phyloP scores from a whole-genome alignment of 2,113 vertebrate species.

The Odontophorus gujanensis region DNA sequence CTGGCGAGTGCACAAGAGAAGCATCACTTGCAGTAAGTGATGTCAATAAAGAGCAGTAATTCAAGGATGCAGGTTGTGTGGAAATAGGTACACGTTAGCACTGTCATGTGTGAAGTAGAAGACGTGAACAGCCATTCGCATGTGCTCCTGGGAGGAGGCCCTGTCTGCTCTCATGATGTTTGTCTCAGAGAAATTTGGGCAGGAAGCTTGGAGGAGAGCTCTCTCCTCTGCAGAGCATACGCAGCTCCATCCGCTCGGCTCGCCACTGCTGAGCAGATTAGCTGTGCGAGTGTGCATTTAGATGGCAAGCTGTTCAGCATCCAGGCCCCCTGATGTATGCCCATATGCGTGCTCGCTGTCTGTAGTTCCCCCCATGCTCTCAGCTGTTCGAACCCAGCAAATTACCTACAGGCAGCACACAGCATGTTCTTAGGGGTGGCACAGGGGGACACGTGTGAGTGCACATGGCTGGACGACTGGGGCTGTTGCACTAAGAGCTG shows the following conservation, averaged over 20 bases:
- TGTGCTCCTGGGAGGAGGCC: constrained; percentile 7
- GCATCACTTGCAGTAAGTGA: constrained; percentile 1
- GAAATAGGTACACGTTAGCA: constrained; percentile 9
- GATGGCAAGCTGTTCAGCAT: constrained; percentile 48
- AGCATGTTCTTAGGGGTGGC: neutral
- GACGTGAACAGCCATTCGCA: neutral
- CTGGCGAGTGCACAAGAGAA: neutral
- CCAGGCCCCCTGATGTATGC: neutral
- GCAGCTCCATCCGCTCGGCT: constrained; percentile 38
- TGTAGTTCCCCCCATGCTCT: neutral
- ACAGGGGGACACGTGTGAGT: neutral
- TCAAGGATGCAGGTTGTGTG: neutral
- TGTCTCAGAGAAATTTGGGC: constrained; percentile 34
- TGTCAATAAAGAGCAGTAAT: constrained; percentile 3
- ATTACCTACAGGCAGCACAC: constrained; percentile 20
- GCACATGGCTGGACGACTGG: neutral
- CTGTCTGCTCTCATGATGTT: constrained; percentile 12
- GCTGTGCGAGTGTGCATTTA: constrained; percentile 45
- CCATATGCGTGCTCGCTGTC: constrained; percentile 14
- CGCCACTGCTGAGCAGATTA: constrained; percentile 39
- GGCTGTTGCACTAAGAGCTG: fast-evolving
- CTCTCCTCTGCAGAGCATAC: constrained; percentile 12
- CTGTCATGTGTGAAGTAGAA: neutral
- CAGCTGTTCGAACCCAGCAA: neutral
- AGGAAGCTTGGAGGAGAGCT: constrained; percentile 35